Evolutionary conservation across 2,888 invertebrate genomes (phyloP), one percentile per base, ranked within the genome.

Genomic region (Amphipyra tragopoginis): DNA sequence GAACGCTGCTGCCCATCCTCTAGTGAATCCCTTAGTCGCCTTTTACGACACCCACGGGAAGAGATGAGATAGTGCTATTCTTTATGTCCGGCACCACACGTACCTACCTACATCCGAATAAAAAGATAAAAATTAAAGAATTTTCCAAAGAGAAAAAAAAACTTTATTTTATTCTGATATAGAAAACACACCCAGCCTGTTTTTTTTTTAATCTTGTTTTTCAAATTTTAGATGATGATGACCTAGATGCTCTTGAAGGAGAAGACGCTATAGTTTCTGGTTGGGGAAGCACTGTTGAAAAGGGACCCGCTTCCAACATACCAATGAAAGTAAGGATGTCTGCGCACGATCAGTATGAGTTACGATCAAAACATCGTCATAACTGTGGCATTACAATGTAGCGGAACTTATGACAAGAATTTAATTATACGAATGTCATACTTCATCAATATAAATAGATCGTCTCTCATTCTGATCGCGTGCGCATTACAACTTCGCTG

Each of bases 201-300:
- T 2, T 21, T 21, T 3, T n/a, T 21, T 1, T 29, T 4, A 5
- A 29, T 29, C 7, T 29, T 4, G 29, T 29, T 29, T 10, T 36
- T 11, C 6, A 36, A 44, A 48, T 84, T 80, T 36, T 65, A 90
- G 90, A 87, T 76, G 62, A 81, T 63, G 90, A 88, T 65, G 90
- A 91, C 51, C 84, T 86, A 51, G 81, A 88, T 44, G 69, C 67
- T 10, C 81, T 92, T 29, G 90, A 90, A 79, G 97, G 97, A 9
- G 93, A 94, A 38, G 90, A 95, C 47, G 97, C 96, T 3, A 91
- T 96, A 1, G 97, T 97, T 0, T 96, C 97, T 6, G 97, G 97
- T 14, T 97, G 97, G 97, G 97, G 97, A 5, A 95, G 96, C 67
- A 96, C 96, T 0, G 94, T 95, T 2, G 97, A 97, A 89, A 96